Base-by-base conservation (phyloP, 2,797 vertebrate genomes). In the Enteromius unitaeniatus region DNA sequence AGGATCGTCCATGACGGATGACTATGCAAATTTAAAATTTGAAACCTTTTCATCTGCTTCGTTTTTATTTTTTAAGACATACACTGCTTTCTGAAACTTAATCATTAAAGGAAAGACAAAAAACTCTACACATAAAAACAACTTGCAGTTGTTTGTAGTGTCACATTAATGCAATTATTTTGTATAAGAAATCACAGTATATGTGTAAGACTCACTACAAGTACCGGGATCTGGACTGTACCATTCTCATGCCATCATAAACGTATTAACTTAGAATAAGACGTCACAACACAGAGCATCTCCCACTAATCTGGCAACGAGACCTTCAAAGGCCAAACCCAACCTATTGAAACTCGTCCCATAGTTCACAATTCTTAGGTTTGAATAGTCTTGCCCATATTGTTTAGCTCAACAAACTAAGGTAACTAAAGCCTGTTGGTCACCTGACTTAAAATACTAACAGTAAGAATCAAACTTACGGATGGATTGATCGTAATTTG, bases 101-200 rank as follows among this genome's bases (percentile, higher is more conserved):
- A 72, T 62, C 45, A 31, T 64, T 73, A 65, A 79, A 73, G 19
- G 1, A 83, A 60, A 47, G 19, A 83, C 19, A 70, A 64, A 83
- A 78, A 83, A 42, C 19, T 76, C 13, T 51, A 83, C 34, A 77
- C 45, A 65, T 68, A 67, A 45, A 45, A 84, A 79, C 75, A 78
- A 72, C 67, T 64, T 10, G 2, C 4, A 11, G 45, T 74, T 79
- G 67, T 73, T 64, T 26, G 55, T 80, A 80, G 78, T 75, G 78
- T 85, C 76, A 79, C 78, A 75, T 76, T 69, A 75, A 80, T 40
- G n/a, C 49, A 23, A 49, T 31, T 0, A 11, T 53, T 75, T 67
- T 60, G 15, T 68, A 68, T 64, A n/a, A 67, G 49, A 76, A 81
- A 85, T 85, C 84, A 81, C 84, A 81, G 84, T 76, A 75, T 69